Base-by-base conservation (phyloP, 2,113 vertebrate species). In the Microcebus ravelobensis region DNA sequence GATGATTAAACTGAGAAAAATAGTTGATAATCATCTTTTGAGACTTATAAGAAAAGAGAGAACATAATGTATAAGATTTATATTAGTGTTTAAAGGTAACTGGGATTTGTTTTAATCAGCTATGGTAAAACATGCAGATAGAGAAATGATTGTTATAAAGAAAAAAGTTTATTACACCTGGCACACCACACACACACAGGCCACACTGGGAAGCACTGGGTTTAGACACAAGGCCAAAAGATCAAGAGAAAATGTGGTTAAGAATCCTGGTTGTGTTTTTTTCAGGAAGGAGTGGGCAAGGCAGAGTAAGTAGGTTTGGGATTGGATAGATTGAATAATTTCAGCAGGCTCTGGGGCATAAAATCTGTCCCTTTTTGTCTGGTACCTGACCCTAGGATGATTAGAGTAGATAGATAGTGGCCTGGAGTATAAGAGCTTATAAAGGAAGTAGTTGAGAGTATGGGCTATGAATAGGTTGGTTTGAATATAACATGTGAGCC, bases 141-240 rank as follows among this genome's bases (percentile, higher is more conserved):
- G 3, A 5, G 13, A 91, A 70, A 94, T 48, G 39, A 84, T 0
- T 79, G 13, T 34, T 55, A 27, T 4, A 8, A 88, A 91, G 29
- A 6, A 67, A 86, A 29, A 50, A 61, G 25, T 50, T 74, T 36
- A 39, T 48, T 34, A 34, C 50, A 61, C 5, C 36, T 27, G 31
- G 6, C 7, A 5, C 5, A 21, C 11, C 8, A 39, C 0, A 1
- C 0, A 1, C 15, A 48, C 9, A 29, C 4, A 8, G 1, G 18
- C 6, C 14, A 50, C 2, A 14, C 1, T 4, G 5, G 7, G 18
- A 87, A 55, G 8, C 8, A 7, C 1, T 13, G 31, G 23, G 65
- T 48, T 67, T 61, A n/a, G 25, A 52, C 8, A 57, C 34, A 15
- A 80, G 18, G 65, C 13, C 36, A 31, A 85, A 71, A 8, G 23